These are phyloP conservation scores for Pyrocephalus nanus DNA, from an alignment of 2,797 vertebrate species.

Conservation along the genomic window DNA sequence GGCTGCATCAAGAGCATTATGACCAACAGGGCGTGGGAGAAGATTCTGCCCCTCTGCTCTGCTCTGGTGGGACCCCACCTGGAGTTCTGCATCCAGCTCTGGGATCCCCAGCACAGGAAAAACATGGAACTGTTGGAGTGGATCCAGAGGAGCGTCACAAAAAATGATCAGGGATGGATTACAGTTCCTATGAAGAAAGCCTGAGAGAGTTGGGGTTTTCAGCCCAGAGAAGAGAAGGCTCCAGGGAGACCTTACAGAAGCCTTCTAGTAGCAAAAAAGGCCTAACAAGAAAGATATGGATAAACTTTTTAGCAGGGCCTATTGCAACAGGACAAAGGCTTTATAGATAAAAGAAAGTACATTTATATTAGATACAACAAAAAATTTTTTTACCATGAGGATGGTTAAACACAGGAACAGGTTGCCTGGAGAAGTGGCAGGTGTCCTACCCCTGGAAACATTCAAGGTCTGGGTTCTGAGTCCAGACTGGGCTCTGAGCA, in stretches of 20 bases:
- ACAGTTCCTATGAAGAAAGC: background rate
- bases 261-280: background rate
- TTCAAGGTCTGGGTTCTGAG: background rate
- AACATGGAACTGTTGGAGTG: background rate
- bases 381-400: background rate
- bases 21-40: background rate
- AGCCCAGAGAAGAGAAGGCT: background rate
- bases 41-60: background rate
- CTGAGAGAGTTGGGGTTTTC: background rate
- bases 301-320: background rate
- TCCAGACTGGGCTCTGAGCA: background rate
- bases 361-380: too few species aligned
- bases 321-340: too few species aligned
- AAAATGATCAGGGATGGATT: background rate
- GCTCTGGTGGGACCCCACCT: background rate
- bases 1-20: background rate
- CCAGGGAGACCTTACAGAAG: accelerated
- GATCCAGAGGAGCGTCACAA: background rate
- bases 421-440: background rate
- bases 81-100: background rate
- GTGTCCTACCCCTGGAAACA: background rate
- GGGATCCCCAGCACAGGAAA: background rate
- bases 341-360: background rate
- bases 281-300: background rate
- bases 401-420: background rate